Evolutionary conservation across 2,113 vertebrate species (phyloP).

Genomic region (Lophochroa leadbeateri): DNA sequence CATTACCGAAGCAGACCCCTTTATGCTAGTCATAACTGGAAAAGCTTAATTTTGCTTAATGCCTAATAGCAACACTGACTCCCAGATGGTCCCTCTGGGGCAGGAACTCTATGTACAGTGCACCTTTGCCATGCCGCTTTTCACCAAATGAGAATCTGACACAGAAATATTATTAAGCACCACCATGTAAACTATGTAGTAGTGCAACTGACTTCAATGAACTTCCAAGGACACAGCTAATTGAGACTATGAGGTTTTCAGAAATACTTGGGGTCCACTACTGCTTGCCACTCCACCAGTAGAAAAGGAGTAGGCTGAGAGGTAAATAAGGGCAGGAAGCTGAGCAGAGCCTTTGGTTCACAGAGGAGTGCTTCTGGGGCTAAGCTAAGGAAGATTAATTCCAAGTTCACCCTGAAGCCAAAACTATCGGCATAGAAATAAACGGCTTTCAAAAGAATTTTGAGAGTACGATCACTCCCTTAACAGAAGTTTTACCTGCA

Average conservation of each 20-base stretch:
- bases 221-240: background rate
- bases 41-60: background rate
- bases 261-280: background rate
- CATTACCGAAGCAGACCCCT: background rate
- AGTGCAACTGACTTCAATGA: background rate
- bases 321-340: background rate
- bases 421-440: background rate
- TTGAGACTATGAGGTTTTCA: background rate
- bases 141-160: background rate
- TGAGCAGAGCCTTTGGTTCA: background rate
- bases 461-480: background rate
- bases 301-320: background rate
- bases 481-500: background rate
- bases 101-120: background rate
- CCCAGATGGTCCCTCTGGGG: background rate
- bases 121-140: background rate
- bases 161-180: background rate
- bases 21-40: background rate
- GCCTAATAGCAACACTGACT: background rate
- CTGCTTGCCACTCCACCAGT: accelerated
- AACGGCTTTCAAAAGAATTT: background rate
- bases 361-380: background rate
- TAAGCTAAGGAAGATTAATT: background rate
- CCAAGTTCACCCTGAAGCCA: background rate
- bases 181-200: background rate